Conservation (phyloP, 2,888 invertebrate genomes). For the Leptopilina myrica region DNA sequence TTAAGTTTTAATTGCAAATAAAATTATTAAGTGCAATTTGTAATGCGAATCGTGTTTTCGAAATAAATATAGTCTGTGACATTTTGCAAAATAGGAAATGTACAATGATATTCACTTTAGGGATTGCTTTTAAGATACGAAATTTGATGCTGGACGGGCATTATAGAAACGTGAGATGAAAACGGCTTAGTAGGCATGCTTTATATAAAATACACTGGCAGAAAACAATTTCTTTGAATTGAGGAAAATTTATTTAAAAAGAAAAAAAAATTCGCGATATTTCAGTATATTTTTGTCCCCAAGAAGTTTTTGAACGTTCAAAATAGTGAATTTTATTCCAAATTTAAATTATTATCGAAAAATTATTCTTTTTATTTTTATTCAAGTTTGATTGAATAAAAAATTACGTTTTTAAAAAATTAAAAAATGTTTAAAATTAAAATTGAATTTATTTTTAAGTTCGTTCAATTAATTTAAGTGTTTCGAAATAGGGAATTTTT, state of each 20-base stretch:
- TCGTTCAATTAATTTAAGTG: too few relatives aligned
- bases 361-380: too few relatives aligned
- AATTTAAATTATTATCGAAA: too few relatives aligned
- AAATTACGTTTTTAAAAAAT: too few relatives aligned
- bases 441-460: too few relatives aligned
- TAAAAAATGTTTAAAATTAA: too few relatives aligned
- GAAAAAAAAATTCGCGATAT: too few relatives aligned
- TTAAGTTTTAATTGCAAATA: neutral
- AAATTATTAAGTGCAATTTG: neutral
- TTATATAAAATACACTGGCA: neutral
- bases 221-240: neutral
- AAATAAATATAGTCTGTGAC: neutral
- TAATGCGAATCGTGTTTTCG: neutral
- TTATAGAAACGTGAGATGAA: conserved; percentile 7
- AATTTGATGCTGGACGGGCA: conserved; percentile 6
- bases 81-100: neutral
- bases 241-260: neutral
- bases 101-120: conserved; percentile 12
- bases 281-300: too few relatives aligned
- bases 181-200: neutral
- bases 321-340: too few relatives aligned
- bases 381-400: too few relatives aligned
- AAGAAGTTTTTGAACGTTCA: too few relatives aligned
- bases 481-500: too few relatives aligned
- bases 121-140: conserved; percentile 16